Evolutionary conservation across 1,140 invertebrate genomes (phyloP).

Genomic region (Drosophila ercepeae): DNA sequence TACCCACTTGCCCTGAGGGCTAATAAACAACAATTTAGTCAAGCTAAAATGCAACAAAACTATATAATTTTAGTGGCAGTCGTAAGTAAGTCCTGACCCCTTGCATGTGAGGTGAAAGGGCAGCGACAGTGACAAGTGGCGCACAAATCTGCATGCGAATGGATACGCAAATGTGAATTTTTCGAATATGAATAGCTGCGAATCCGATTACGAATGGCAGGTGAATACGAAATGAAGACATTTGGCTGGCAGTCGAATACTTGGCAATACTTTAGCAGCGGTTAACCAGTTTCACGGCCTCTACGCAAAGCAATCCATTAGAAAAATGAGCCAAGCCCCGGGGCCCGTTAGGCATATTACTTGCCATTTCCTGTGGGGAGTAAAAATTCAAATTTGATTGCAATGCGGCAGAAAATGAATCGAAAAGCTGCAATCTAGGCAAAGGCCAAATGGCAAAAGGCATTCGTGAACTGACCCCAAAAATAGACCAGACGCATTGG

Average conservation of each 20-base stretch:
- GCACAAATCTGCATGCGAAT: slow-evolving; percentile 57
- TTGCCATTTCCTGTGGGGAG: slow-evolving; percentile 65
- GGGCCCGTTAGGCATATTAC: slow-evolving; percentile 52
- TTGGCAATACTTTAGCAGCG: background rate
- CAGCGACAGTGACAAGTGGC: slow-evolving; percentile 55
- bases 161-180: slow-evolving; percentile 33
- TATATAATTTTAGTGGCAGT: slow-evolving; percentile 59
- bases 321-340: slow-evolving; percentile 6
- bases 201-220: slow-evolving; percentile 28
- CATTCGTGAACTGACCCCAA: slow-evolving; percentile 27
- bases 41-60: slow-evolving; percentile 67
- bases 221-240: slow-evolving; percentile 50
- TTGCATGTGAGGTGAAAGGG: slow-evolving; percentile 50
- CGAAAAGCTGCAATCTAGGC: slow-evolving; percentile 53
- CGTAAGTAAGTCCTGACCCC: slow-evolving; percentile 40
- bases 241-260: slow-evolving; percentile 2
- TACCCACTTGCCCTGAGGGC: slow-evolving; percentile 3
- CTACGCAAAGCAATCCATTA: slow-evolving; percentile 53
- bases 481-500: slow-evolving; percentile 43
- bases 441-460: slow-evolving; percentile 55
- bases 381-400: slow-evolving; percentile 82
- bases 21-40: slow-evolving; percentile 71
- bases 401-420: slow-evolving; percentile 72
- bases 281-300: slow-evolving; percentile 24
- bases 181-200: slow-evolving; percentile 3